These are phyloP conservation scores for Oncorhynchus tshawytscha DNA, from an alignment of 2,113 vertebrate species.

Conservation along the genomic window DNA sequence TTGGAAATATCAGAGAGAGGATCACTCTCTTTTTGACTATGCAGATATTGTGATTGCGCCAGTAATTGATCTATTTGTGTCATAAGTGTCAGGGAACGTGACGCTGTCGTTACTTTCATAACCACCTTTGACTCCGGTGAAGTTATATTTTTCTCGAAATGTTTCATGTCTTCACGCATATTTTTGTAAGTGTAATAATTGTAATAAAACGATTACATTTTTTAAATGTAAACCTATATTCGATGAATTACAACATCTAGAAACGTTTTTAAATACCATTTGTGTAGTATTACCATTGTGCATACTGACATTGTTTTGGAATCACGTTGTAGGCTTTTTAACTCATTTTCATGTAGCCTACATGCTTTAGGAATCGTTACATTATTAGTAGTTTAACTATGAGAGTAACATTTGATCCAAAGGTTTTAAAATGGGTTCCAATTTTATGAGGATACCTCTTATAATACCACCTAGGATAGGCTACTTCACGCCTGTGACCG, in stretches of 20 bases:
- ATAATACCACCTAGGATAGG: neutral
- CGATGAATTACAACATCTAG: neutral
- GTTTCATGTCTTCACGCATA: constrained; percentile 5
- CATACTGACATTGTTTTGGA: neutral
- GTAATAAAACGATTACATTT: too few relatives aligned
- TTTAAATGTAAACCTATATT: neutral
- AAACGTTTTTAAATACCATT: neutral
- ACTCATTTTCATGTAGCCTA: neutral
- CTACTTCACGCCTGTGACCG: neutral
- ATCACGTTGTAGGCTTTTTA: neutral
- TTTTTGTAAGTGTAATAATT: too few relatives aligned
- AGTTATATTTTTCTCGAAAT: neutral
- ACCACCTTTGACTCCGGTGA: neutral
- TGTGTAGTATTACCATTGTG: neutral
- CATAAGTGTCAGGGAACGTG: neutral
- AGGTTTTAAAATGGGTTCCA: neutral
- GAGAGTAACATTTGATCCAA: neutral
- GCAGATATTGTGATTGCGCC: neutral
- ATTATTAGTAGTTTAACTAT: too few relatives aligned
- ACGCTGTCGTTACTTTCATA: neutral
- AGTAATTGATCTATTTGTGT: neutral
- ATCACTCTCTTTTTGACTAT: neutral
- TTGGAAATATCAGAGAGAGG: neutral
- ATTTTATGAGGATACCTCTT: neutral
- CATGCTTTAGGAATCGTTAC: neutral